A percentile compares a stretch with the other conserved stretches of the same genome.
Evolutionary conservation across 1,140 invertebrate species (phyloP).

Genomic region (Drosophila kepulauana): DNA sequence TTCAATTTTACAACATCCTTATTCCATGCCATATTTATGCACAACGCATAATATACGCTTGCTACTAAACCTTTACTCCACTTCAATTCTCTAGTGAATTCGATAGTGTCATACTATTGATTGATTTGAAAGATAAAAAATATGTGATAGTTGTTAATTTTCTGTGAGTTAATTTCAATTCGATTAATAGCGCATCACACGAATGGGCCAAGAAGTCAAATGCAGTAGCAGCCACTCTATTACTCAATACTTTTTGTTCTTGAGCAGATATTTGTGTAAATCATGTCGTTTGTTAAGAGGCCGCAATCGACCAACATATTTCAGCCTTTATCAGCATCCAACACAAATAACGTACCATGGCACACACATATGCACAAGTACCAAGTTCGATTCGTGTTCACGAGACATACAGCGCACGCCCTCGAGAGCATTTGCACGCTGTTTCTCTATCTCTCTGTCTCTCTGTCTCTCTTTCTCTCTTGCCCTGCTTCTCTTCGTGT

Average conservation of each 20-base stretch:
- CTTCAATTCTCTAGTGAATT: too few species aligned
- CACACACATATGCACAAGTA: slow-evolving; percentile 13
- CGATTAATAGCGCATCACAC: too few species aligned
- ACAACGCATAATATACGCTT: too few species aligned
- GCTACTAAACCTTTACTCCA: too few species aligned
- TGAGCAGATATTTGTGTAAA: slow-evolving; percentile 16
- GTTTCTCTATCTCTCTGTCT: neutral
- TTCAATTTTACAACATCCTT: too few species aligned
- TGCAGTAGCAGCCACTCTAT: slow-evolving; percentile 13
- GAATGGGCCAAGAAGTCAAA: neutral
- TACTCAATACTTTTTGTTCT: slow-evolving; percentile 1
- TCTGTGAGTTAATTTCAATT: neutral
- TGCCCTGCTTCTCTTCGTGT: neutral
- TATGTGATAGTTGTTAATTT: too few species aligned
- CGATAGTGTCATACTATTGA: too few species aligned
- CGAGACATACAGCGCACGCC: too few species aligned
- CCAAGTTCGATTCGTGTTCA: neutral
- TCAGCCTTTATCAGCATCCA: slow-evolving; percentile 43
- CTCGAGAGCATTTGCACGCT: too few species aligned
- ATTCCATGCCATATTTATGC: too few species aligned
- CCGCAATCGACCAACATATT: slow-evolving; percentile 30
- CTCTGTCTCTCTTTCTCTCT: neutral
- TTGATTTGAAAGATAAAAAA: too few species aligned
- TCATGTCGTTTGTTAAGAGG: slow-evolving; percentile 35
- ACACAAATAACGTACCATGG: neutral